phyloP scores from a whole-genome alignment of 2,797 vertebrate genomes.

The Capromys pilorides region DNA sequence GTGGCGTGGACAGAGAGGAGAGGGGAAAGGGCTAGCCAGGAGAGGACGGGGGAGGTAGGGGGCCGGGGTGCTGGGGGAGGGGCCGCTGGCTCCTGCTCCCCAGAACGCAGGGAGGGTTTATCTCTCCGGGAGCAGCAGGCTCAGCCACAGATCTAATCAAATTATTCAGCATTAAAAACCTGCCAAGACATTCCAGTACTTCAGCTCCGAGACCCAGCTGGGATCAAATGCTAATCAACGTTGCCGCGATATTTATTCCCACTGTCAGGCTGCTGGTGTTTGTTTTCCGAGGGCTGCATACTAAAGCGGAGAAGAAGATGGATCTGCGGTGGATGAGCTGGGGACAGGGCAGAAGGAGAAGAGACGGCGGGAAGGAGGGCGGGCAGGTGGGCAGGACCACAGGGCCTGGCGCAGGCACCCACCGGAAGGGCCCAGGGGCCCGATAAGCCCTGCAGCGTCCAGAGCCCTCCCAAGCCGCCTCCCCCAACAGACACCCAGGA shows the following conservation, averaged over 20 bases:
- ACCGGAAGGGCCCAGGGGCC: fast-evolving
- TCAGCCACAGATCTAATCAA: conserved; percentile 88
- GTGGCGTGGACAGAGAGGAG: background rate
- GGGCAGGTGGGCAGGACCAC: fast-evolving
- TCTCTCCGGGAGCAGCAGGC: conserved; percentile 86
- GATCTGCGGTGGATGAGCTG: conserved; percentile 19
- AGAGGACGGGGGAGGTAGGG: background rate
- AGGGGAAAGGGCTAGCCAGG: fast-evolving
- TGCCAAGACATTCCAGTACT: conserved; percentile 87
- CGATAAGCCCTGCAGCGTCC: fast-evolving
- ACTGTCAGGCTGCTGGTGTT: conserved; percentile 86
- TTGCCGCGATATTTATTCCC: conserved; percentile 86
- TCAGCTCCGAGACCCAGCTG: conserved; percentile 86
- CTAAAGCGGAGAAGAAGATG: conserved; percentile 81
- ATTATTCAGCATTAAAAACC: conserved; percentile 89
- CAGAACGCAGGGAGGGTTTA: conserved; percentile 82
- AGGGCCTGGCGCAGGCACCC: fast-evolving
- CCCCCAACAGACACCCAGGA: background rate
- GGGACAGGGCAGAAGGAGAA: conserved; percentile 54
- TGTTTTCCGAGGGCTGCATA: conserved; percentile 89
- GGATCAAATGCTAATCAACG: conserved; percentile 88
- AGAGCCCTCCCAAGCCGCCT: background rate
- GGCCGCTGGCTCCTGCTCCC: background rate
- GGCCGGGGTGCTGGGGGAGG: background rate
- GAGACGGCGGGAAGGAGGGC: conserved; percentile 52